Evolutionary conservation across 2,113 vertebrate genomes (phyloP).

Genomic region (Propithecus coquereli): DNA sequence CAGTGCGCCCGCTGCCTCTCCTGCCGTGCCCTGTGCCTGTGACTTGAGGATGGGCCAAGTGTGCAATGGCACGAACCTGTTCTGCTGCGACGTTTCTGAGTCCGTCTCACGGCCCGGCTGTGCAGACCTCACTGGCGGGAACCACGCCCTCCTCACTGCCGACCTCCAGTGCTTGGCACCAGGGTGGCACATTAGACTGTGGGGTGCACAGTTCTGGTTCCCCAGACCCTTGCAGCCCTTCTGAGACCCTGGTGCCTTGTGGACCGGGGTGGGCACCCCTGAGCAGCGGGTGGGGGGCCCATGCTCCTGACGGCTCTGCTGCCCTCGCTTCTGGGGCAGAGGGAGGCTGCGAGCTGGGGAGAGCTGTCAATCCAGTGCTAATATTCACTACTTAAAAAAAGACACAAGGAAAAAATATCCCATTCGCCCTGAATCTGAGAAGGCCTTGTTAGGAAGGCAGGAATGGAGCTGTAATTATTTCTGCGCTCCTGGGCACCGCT

Average conservation of each 20-base stretch:
- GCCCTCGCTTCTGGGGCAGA: neutral
- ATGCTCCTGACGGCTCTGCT: neutral
- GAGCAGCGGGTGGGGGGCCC: neutral
- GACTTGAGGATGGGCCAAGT: neutral
- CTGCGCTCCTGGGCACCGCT: constrained; percentile 72
- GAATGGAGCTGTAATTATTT: constrained; percentile 69
- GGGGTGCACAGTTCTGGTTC: too few relatives aligned
- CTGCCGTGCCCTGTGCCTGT: accelerated
- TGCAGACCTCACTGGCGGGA: neutral
- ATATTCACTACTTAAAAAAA: constrained; percentile 66
- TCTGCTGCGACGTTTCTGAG: neutral
- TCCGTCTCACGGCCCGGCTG: neutral
- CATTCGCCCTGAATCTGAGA: constrained; percentile 61
- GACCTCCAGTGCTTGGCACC: neutral
- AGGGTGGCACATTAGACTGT: accelerated
- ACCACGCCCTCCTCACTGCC: neutral
- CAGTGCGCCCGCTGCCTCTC: neutral
- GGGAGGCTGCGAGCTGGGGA: neutral
- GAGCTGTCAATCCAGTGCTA: constrained; percentile 57
- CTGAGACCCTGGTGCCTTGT: accelerated
- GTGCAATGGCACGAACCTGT: accelerated
- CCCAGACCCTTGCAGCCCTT: neutral
- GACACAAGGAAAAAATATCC: constrained; percentile 53
- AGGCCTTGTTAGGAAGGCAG: constrained; percentile 67
- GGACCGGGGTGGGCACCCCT: neutral